These are phyloP conservation scores for Archilochus colubris DNA, from an alignment of 2,113 vertebrate species.

Conservation along the genomic window DNA sequence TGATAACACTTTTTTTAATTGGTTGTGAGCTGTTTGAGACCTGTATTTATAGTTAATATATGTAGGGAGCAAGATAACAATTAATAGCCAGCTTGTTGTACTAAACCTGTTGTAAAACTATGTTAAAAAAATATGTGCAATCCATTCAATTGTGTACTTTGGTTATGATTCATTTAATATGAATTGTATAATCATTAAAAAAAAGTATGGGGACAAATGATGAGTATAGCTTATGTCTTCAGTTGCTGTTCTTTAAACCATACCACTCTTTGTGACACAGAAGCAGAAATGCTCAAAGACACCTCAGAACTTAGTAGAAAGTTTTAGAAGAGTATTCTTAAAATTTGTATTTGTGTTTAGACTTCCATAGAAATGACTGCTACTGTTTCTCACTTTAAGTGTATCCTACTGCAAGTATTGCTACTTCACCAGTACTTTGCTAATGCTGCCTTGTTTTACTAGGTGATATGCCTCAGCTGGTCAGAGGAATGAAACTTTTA, in stretches of 20 bases:
- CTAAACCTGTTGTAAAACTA: background rate
- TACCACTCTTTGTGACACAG: background rate
- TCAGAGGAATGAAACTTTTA: constrained; percentile 93
- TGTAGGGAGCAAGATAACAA: background rate
- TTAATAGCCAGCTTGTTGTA: background rate
- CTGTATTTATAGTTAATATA: background rate
- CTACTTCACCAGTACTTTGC: background rate
- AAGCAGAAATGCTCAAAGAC: background rate
- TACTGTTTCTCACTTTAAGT: background rate
- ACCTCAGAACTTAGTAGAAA: background rate
- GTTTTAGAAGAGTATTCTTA: background rate
- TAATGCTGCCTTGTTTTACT: constrained; percentile 20
- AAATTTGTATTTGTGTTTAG: background rate
- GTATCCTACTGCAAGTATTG: background rate
- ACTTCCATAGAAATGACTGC: background rate
- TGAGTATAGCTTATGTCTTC: background rate
- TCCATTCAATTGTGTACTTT: background rate
- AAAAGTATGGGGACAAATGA: background rate
- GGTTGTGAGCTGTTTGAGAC: background rate
- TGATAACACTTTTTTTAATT: background rate
- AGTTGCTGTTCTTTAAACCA: background rate
- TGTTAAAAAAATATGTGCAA: background rate
- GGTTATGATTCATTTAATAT: background rate
- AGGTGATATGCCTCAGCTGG: constrained; percentile 96
- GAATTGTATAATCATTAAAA: background rate